phyloP scores from a whole-genome alignment of 2,113 vertebrate species.

The Nycticebus coucang region DNA sequence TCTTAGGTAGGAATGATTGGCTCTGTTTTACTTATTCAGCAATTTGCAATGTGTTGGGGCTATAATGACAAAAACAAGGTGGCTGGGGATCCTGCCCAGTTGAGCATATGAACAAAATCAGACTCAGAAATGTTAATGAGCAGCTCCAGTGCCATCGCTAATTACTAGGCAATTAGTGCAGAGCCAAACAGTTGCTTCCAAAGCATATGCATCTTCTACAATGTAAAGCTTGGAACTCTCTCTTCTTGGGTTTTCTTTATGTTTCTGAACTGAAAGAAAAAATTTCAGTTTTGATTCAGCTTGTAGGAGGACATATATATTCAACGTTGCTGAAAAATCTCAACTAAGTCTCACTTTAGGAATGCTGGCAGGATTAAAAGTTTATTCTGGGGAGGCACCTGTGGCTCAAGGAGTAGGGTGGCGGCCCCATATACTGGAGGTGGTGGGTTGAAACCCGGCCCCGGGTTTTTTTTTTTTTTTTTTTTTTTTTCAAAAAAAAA shows the following conservation, averaged over 20 bases:
- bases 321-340: background rate
- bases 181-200: background rate
- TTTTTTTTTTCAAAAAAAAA: no score
- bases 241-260: background rate
- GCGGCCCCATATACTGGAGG: no score
- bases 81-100: background rate
- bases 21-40: background rate
- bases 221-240: background rate
- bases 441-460: no score
- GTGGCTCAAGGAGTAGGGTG: no score
- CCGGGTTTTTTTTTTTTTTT: no score
- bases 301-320: background rate
- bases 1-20: background rate
- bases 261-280: background rate
- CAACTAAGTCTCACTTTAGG: background rate
- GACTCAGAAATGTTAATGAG: background rate
- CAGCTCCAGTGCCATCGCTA: background rate
- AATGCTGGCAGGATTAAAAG: slow-evolving; percentile 11
- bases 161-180: background rate
- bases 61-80: background rate
- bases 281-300: background rate
- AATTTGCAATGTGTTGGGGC: background rate
- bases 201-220: background rate
- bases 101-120: background rate
- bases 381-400: background rate